These are phyloP conservation scores for Lacanobia wlatinum DNA, from an alignment of 2,888 invertebrate species.

Conservation along the genomic window DNA sequence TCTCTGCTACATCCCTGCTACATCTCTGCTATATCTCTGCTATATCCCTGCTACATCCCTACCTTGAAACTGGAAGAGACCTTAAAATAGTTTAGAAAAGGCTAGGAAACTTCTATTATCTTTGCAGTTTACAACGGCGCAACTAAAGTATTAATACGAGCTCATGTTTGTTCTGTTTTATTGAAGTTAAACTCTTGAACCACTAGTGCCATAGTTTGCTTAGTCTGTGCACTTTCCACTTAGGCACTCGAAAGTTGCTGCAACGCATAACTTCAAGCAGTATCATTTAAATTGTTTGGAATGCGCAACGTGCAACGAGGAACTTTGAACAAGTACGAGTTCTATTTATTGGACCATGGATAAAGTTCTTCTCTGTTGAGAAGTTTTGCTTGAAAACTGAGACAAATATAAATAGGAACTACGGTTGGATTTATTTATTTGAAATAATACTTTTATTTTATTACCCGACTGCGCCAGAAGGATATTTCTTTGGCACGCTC, in stretches of 20 bases:
- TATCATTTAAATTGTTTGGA: conserved; percentile 27
- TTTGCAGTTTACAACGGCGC: not conserved
- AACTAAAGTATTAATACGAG: not conserved
- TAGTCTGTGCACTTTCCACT: conserved; percentile 20
- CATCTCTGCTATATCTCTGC: too few relatives aligned
- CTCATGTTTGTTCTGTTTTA: conserved; percentile 11
- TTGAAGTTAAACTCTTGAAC: not conserved
- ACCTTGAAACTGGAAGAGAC: not conserved
- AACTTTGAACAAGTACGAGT: conserved; percentile 23
- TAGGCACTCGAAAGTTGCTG: conserved; percentile 10
- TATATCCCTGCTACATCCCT: too few relatives aligned
- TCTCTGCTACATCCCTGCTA: too few relatives aligned
- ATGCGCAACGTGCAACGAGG: conserved; percentile 11
- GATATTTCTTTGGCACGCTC: too few relatives aligned
- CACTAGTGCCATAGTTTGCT: not conserved
- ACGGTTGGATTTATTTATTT: conserved; percentile 1
- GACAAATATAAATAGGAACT: not conserved
- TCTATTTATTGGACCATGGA: conserved; percentile 32
- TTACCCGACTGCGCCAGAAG: too few relatives aligned
- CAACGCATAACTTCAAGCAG: not conserved
- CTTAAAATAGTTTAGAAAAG: not conserved
- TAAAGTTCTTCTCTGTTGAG: conserved; percentile 12
- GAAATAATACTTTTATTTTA: not conserved
- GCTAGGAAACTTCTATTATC: not conserved
- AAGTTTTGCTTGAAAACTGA: conserved; percentile 22